Base-by-base conservation (phyloP, 1,140 invertebrate species). In the Tribolium castaneum region DNA sequence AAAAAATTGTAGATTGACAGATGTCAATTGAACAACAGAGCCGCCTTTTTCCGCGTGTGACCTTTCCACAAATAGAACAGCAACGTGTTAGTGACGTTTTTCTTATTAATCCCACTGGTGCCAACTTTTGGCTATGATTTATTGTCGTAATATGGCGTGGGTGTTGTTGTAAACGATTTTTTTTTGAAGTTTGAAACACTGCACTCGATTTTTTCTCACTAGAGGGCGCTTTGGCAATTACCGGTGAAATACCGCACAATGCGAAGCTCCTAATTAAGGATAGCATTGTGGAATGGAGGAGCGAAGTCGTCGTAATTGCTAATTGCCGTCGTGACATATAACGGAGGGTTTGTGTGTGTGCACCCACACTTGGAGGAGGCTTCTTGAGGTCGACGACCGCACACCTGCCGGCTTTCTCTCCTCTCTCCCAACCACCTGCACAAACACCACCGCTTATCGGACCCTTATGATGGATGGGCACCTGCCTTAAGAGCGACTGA, bases 391-490 rank as follows among this genome's bases (percentile, higher is more conserved):
- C 59, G 59, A 35, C 19, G 59, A 66, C 59, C 59, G 59, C 25
- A 66, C 59, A 66, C 59, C 59, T 66, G 59, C 59, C 59, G 30
- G 19, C 59, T 66, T 30, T 66, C 59, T 66, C 59, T 30, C n/a
- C 59, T 66, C 59, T 66, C 59, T 30, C n/a, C 25, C 59, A 66
- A 66, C 59, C 59, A 66, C 59, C 59, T 66, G 59, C 59, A 66
- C 59, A 66, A 66, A 66, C 59, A 66, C 59, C 54, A 22, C 30
- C 30, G 59, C 59, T 66, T 66, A 66, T 66, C 59, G 54, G 54
- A 13, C 59, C 25, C 30, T 66, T 66, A 59, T 59, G 54, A 59
- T 59, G 54, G 54, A 59, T 59, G 19, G 54, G 54, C 54, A 59
- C 54, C 54, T 59, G 54, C 54, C 54, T 45, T 45, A 45, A 45